Evolutionary conservation across 53 echinoderm and acorn worm species (phyloP), one percentile per base, ranked within the genome.

Genomic region (Holothuria leucospilota): DNA sequence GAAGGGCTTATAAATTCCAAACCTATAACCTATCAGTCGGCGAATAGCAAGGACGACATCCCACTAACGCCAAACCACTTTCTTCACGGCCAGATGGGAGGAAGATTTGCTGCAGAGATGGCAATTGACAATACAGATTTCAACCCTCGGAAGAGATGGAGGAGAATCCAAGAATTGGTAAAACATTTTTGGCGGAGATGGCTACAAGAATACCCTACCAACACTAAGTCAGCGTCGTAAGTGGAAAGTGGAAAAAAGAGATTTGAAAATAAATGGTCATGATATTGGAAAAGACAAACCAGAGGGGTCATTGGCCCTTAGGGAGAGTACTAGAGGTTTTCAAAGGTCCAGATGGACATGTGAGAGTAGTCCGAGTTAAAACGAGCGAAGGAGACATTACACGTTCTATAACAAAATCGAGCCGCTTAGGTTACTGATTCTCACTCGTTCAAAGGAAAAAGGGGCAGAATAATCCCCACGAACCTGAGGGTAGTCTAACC

Each of bases 21-120:
- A 59, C 81, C 81, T n/a, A 58, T 80, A 8, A 80, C 81, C 4
- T 63, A 9, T 29, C 81, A 80, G 53, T 26, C 81, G 16, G 81
- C 81, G 8, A 58, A 53, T 38, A 58, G 4, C 15, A 80, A 80
- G 30, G 81, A 80, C 53, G 81, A 25, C 14, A 8, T 80, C 20
- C 59, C 81, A 51, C 15, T 51, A 51, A 80, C 56, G 3, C 81
- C 81, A n/a, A 80, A 80, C 26, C 53, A 56, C n/a, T 11, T 63
- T 63, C 64, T 63, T n/a, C 64, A 63, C 12, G 64, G 64, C 6
- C n/a, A 63, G 12, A 63, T 5, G 5, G 64, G 81, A 23, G 81
- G 81, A 59, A 80, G 2, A 21, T 52, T 78, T 52, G 78, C 56
- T 2, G 25, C 81, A 24, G 59, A 80, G 59, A 58, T 26, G n/a